Base-by-base conservation (phyloP, 2,113 vertebrate species). In the Dunckerocampus dactyliophorus region DNA sequence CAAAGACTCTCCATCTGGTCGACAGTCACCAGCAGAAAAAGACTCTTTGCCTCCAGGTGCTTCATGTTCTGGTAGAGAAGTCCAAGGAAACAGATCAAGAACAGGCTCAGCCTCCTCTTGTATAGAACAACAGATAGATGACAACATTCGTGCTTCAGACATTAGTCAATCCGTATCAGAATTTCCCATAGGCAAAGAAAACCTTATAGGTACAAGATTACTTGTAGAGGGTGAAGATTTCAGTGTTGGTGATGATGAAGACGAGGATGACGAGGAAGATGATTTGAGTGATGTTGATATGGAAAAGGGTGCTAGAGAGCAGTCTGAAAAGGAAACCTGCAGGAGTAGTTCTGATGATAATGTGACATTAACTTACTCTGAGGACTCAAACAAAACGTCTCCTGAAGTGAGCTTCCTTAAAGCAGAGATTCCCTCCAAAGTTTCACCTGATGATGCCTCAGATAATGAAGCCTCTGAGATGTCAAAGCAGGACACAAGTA, bases 241-340 rank as follows among this genome's bases (percentile, higher is more conserved):
- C 37, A 85, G 71, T n/a, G 77, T 81, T 42, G 82, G 83, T 66
- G 84, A 89, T 0, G 83, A 89, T 0, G 86, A 83, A 0, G 81
- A 78, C 0, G 83, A 83, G 0, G 84, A 83, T 0, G 90, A 90
- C 13, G 91, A 92, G 48, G 88, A 83, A 37, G 83, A 95, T 12
- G 92, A 90, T 19, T 77, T 57, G 2, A 95, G 93, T 69, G 96
- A 97, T 79, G 90, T 93, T 0, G 95, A 97, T 79, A 55, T 95
- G 71, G 96, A 99, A 74, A 99, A 99, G 74, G 95, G 96, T 1
- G 95, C 94, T 47, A 92, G 88, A 73, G 97, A 99, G 69, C 89
- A 90, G 68, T 93, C 95, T 15, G 96, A 99, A 64, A 98, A 98
- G 77, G 94, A 95, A 71, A 80, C 71, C 24, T 85, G 81, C 58